Percentiles rank a stretch among this genome's conserved stretches.
Evolutionary conservation across 2,113 vertebrate genomes (phyloP).

Genomic region (Nibea albiflora): DNA sequence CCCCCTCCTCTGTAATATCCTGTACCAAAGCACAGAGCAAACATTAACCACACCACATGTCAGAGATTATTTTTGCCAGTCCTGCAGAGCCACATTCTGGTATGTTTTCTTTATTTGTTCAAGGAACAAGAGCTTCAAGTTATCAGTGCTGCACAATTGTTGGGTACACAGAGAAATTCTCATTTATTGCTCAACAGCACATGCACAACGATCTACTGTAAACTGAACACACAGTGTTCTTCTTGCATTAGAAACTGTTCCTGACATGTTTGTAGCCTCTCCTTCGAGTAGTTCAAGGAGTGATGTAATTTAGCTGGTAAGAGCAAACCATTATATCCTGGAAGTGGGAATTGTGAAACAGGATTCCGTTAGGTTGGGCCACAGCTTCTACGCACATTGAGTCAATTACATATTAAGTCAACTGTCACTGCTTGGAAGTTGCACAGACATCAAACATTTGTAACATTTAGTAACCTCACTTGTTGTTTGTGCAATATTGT

Average conservation of each 20-base stretch:
- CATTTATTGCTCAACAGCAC: slow-evolving; percentile 11
- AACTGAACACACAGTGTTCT: neutral
- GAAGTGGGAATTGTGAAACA: slow-evolving; percentile 68
- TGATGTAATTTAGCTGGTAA: slow-evolving; percentile 43
- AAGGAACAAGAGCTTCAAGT: slow-evolving; percentile 28
- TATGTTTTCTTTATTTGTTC: slow-evolving; percentile 31
- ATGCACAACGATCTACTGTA: neutral
- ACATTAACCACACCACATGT: slow-evolving; percentile 56
- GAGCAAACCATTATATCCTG: slow-evolving; percentile 50
- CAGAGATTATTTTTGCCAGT: slow-evolving; percentile 42
- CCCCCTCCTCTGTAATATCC: slow-evolving; percentile 56
- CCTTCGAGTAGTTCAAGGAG: neutral
- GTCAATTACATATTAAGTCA: slow-evolving; percentile 30
- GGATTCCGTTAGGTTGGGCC: slow-evolving; percentile 54
- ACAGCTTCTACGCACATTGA: slow-evolving; percentile 58
- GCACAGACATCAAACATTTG: neutral
- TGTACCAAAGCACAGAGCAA: slow-evolving; percentile 55
- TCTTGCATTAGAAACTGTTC: slow-evolving; percentile 13
- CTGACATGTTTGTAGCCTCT: neutral
- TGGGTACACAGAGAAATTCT: slow-evolving; percentile 4
- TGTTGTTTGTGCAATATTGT: neutral
- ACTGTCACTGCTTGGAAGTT: slow-evolving; percentile 63
- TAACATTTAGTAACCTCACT: neutral
- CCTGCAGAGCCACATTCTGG: slow-evolving; percentile 19
- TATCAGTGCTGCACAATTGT: slow-evolving; percentile 13